Conservation (phyloP, 2,888 invertebrate genomes). For the Eupithecia subumbrata region DNA sequence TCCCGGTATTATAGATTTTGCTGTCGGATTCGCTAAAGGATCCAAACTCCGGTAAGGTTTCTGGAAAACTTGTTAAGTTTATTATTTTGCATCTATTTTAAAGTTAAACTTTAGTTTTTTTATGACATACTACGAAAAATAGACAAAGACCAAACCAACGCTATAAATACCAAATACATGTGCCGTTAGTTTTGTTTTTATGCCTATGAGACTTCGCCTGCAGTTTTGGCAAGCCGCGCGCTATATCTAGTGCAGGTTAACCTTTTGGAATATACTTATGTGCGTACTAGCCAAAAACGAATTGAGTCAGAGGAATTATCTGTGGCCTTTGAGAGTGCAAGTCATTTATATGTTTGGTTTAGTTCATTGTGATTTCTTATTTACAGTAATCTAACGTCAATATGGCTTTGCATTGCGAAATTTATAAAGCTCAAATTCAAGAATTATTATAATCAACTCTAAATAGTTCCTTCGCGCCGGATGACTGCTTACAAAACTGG, state of each 20-base stretch:
- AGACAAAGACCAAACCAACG: not conserved
- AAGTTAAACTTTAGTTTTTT: not conserved
- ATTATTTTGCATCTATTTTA: not conserved
- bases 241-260: not conserved
- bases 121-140: not conserved
- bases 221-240: not conserved
- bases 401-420: not conserved
- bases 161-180: not conserved
- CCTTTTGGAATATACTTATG: not conserved
- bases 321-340: not conserved
- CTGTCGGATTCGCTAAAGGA: constrained; percentile 96
- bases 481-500: not conserved
- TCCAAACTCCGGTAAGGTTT: constrained; percentile 91
- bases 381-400: not conserved
- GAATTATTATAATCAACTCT: not conserved
- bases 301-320: not conserved
- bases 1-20: constrained; percentile 89
- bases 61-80: not conserved
- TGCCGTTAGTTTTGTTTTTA: not conserved
- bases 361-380: not conserved
- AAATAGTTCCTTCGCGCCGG: not conserved
- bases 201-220: not conserved
- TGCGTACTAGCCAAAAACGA: not conserved
- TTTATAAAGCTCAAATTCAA: not conserved
- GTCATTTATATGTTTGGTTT: not conserved